Evolutionary conservation across 1,140 invertebrate genomes (phyloP), one percentile per base, ranked within the genome.

Genomic region (Armadillidium nasatum): DNA sequence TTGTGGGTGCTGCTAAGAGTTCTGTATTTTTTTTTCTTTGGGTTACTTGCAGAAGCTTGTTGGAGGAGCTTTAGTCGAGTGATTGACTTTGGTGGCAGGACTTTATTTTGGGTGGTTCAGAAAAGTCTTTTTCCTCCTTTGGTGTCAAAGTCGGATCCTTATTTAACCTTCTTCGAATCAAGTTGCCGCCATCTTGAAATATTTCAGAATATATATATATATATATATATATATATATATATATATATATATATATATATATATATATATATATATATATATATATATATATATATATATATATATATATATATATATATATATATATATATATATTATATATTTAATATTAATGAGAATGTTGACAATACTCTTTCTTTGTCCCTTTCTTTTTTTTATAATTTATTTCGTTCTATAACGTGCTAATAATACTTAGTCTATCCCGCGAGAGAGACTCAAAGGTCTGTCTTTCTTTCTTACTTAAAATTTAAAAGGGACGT

Each of bases 201-300:
- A 33, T 33, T 33, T 3, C 6, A 33, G 1, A 33, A 3, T 3
- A 33, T 33, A 33, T 33, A 33, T 3, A 3, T 71, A 71, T 71
- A 44, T 71, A 71, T 71, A 71, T 71, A 71, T 43, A 71, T 71
- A 71, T 71, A 43, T 71, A 44, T 71, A 71, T 71, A 71, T 33
- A 71, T 60, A 4, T 4, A 60, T 60, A 60, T 60, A 33, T 33
- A 33, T 33, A 33, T 33, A 33, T 71, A 44, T 71, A 71, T 10
- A 60, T 60, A 60, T 60, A 60, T 60, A 60, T 7, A 33, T 33
- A 33, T 33, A 33, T 33, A 33, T 71, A 44, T 71, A 71, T 10
- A 43, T 71, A 43, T 71, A 71, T 71, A 71, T 71, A 71, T 71
- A 60, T 60, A 60, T 60, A 60, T 60, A 60, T 60, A 60, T 60